Percentiles rank a stretch among this genome's conserved stretches.
Evolutionary conservation across 2,888 invertebrate genomes (phyloP).

Genomic region (Spodoptera exigua): DNA sequence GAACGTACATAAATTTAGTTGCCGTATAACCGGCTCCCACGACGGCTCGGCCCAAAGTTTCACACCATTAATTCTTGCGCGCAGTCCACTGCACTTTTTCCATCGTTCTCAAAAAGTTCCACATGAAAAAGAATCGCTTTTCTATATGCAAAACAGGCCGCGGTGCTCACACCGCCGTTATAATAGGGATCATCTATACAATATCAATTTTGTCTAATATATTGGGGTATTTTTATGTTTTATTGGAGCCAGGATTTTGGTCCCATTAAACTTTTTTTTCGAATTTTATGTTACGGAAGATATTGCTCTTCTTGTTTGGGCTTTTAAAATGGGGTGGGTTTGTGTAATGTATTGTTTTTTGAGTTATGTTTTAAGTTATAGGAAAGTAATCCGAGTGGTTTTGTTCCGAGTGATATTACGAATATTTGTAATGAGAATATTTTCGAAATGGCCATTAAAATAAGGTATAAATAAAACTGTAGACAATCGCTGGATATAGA

Average conservation of each 20-base stretch:
- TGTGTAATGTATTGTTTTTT: conserved; percentile 59
- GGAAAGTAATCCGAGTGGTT: conserved; percentile 47
- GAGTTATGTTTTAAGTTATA: conserved; percentile 52
- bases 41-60: conserved; percentile 69
- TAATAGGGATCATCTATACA: conserved; percentile 83
- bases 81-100: conserved; percentile 84
- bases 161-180: conserved; percentile 74
- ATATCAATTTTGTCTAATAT: conserved; percentile 81
- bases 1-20: conserved; percentile 80
- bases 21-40: conserved; percentile 65
- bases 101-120: conserved; percentile 58
- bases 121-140: conserved; percentile 72
- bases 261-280: conserved; percentile 84
- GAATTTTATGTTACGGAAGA: conserved; percentile 87
- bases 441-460: too few relatives aligned
- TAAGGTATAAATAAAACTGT: too few relatives aligned
- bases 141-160: conserved; percentile 80
- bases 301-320: conserved; percentile 75
- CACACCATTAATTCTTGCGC: conserved; percentile 86
- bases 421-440: conserved; percentile 7
- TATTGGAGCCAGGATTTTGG: conserved; percentile 82
- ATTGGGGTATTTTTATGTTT: conserved; percentile 84
- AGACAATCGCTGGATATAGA: too few relatives aligned
- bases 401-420: conserved; percentile 11
- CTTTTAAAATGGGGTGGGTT: conserved; percentile 57